Conservation (phyloP, 2,888 invertebrate genomes). For the Antitype chi region DNA sequence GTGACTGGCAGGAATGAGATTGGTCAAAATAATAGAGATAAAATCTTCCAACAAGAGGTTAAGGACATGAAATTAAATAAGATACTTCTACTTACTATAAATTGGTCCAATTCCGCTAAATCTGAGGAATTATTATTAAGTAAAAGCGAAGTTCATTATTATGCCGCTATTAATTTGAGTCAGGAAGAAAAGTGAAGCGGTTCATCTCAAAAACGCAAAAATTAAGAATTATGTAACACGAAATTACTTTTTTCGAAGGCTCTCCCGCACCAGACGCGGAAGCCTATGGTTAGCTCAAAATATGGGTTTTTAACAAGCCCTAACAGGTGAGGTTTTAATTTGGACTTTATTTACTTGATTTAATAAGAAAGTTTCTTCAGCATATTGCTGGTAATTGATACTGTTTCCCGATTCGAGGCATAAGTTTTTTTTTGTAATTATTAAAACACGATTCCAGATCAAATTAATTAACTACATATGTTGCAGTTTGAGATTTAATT, state of each 20-base stretch:
- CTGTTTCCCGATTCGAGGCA: slow-evolving; percentile 40
- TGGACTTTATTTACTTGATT: slow-evolving; percentile 64
- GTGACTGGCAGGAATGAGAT: slow-evolving; percentile 68
- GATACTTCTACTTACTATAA: slow-evolving; percentile 43
- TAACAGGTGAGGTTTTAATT: slow-evolving; percentile 68
- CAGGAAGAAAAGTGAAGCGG: slow-evolving; percentile 68
- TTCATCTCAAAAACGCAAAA: slow-evolving; percentile 59
- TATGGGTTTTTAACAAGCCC: slow-evolving; percentile 82
- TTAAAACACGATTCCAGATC: slow-evolving; percentile 24
- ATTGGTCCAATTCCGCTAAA: slow-evolving; percentile 39
- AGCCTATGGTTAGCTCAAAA: slow-evolving; percentile 80
- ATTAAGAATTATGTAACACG: slow-evolving; percentile 67
- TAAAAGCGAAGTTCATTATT: slow-evolving; percentile 60
- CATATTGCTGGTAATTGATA: slow-evolving; percentile 63
- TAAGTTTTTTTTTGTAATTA: slow-evolving; percentile 34
- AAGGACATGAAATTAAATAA: slow-evolving; percentile 38
- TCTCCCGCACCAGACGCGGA: slow-evolving; percentile 70
- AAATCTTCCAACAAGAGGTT: slow-evolving; percentile 45
- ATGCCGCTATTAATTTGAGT: slow-evolving; percentile 66
- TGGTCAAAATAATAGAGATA: slow-evolving; percentile 69
- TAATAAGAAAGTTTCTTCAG: slow-evolving; percentile 64
- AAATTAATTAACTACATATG: slow-evolving; percentile 32
- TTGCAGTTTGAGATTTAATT: slow-evolving; percentile 3
- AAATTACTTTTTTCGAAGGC: slow-evolving; percentile 68
- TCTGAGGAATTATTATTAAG: slow-evolving; percentile 45